Conservation (phyloP, 2,797 vertebrate genomes). For the Neosalanx taihuensis region DNA sequence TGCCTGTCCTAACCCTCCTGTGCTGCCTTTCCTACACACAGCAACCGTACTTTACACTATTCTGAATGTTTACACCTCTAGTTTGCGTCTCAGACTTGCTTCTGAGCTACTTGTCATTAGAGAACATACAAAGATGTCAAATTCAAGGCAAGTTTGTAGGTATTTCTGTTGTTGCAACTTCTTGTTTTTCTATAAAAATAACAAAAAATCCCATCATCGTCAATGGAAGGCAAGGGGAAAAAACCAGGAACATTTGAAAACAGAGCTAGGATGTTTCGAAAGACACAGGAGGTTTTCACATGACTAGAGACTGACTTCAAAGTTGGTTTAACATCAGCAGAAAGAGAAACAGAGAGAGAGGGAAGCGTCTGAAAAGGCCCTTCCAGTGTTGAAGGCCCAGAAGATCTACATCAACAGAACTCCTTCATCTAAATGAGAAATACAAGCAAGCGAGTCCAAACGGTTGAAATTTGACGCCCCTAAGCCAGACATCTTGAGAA, state of each 20-base stretch:
- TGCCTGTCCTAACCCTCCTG: not conserved
- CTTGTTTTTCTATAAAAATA: slow-evolving; percentile 3
- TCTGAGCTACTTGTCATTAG: not conserved
- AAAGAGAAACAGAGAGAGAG: slow-evolving; percentile 45
- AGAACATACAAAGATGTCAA: not conserved
- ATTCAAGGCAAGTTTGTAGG: not conserved
- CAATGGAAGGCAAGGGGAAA: slow-evolving; percentile 26
- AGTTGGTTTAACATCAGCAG: slow-evolving; percentile 46
- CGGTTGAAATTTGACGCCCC: slow-evolving; percentile 48
- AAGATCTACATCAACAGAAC: slow-evolving; percentile 61
- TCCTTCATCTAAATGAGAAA: slow-evolving; percentile 61
- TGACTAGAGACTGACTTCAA: slow-evolving; percentile 54
- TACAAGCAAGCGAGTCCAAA: slow-evolving; percentile 46
- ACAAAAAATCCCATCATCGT: slow-evolving; percentile 24
- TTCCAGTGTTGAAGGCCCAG: slow-evolving; percentile 46
- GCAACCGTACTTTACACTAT: not conserved
- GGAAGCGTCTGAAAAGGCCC: slow-evolving; percentile 50
- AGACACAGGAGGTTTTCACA: slow-evolving; percentile 42
- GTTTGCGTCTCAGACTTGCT: too few relatives aligned
- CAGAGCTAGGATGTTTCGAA: slow-evolving; percentile 17
- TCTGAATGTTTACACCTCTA: too few relatives aligned
- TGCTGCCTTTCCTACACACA: not conserved
- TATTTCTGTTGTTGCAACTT: not conserved
- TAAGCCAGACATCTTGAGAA: slow-evolving; percentile 65
- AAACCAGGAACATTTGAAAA: slow-evolving; percentile 12